Evolutionary conservation across 2,888 invertebrate species (phyloP).

Genomic region (Dryococelus australis): DNA sequence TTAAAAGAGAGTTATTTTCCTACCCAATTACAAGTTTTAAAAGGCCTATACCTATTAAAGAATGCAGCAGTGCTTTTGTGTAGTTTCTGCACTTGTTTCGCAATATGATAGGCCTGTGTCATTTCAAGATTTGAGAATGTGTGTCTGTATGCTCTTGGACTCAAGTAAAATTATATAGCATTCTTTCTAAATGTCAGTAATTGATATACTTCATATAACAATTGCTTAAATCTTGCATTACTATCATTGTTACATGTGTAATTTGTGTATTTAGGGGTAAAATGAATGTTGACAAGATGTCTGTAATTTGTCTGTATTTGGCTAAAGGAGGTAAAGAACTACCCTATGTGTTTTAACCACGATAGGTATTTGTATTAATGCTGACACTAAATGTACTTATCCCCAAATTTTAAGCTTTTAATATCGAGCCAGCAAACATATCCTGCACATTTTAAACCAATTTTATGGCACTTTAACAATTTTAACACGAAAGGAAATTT

Average conservation of each 20-base stretch:
- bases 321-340: background rate
- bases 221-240: background rate
- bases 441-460: background rate
- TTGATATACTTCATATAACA: background rate
- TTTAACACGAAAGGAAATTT: background rate
- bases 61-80: background rate
- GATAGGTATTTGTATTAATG: background rate
- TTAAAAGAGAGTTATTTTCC: slow-evolving; percentile 2
- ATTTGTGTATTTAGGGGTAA: background rate
- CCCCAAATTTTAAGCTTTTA: background rate
- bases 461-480: background rate
- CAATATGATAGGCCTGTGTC: background rate
- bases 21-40: background rate
- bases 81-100: background rate
- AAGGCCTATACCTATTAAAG: background rate
- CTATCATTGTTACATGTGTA: background rate
- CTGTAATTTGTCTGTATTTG: background rate
- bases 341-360: background rate
- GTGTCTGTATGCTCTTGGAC: background rate
- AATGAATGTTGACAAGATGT: slow-evolving; percentile 2
- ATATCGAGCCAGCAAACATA: background rate
- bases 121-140: background rate
- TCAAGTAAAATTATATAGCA: background rate
- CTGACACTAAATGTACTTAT: background rate
- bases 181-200: background rate